Evolutionary conservation across 1,140 invertebrate genomes (phyloP), one percentile per base, ranked within the genome.

Genomic region (Ostrea denselamellosa): DNA sequence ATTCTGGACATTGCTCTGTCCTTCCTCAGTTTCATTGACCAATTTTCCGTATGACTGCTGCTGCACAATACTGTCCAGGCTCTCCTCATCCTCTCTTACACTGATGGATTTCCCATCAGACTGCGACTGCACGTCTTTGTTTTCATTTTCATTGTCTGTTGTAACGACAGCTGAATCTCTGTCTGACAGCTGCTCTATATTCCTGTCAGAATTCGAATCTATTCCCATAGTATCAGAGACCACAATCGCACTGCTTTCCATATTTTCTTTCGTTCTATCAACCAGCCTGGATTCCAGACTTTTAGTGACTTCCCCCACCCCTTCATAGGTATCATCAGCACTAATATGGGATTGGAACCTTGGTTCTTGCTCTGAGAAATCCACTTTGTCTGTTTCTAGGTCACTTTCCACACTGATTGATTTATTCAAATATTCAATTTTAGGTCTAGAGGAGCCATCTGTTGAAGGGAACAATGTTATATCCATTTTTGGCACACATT

Each of bases 311-410:
- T 85, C 58, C 14, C 65, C 54, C 22, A 62, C 19, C 17, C 28
- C 58, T 65, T 85, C 84, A 44, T 34, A 22, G 28, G 34, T 25
- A 28, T 34, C 34, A 10, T 65, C 58, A 34, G 56, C 22, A 44
- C n/a, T 51, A 28, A 58, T 9, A 28, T 17, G 5, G 17, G 22
- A 34, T 7, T 0, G 19, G 62, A 91, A 91, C 10, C 71, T 51
- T 51, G 90, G 89, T 25, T 58, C n/a, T 28, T 88, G 89, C 34
- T 87, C 77, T 8, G 90, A 87, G 85, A 92, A 92, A 34, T 90
- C 87, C 22, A 83, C 83, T 54, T 62, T 90, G 83, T 92, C 91
- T 51, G 87, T 88, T 86, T 92, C 90, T 19, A 92, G 86, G 28
- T 88, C 85, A 53, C 82, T 85, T 8, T 85, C 85, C n/a, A 71